Percentiles rank a stretch among this genome's conserved stretches.
Conservation (phyloP, 1,140 invertebrate genomes). For the Calephelis virginiensis region DNA sequence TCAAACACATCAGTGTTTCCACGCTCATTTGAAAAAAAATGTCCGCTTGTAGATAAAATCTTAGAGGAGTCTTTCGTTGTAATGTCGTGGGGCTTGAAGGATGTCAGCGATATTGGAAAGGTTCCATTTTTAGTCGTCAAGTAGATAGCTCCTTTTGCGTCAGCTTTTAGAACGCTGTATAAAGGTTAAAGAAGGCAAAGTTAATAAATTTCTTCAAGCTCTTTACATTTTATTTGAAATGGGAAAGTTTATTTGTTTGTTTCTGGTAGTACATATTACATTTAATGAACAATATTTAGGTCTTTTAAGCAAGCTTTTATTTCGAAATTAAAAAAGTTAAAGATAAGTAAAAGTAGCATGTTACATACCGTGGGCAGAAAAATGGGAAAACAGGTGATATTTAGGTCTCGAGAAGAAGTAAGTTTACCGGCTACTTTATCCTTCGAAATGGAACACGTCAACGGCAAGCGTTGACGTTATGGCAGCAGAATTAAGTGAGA, state of each 20-base stretch:
- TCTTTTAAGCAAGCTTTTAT: too few relatives aligned
- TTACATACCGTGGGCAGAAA: too few relatives aligned
- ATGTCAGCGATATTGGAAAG: constrained; percentile 71
- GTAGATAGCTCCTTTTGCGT: constrained; percentile 70
- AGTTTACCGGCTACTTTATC: too few relatives aligned
- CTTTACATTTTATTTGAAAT: constrained; percentile 18
- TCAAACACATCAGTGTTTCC: constrained; percentile 49
- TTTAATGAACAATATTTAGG: too few relatives aligned
- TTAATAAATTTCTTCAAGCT: constrained; percentile 19
- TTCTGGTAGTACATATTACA: not conserved
- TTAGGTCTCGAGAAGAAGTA: too few relatives aligned
- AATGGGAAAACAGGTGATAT: too few relatives aligned
- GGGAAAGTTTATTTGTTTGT: not conserved
- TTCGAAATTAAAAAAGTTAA: too few relatives aligned
- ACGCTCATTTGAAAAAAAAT: constrained; percentile 47
- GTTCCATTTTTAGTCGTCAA: constrained; percentile 73
- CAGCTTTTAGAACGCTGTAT: constrained; percentile 44
- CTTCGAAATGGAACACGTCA: too few relatives aligned
- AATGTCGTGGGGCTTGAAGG: constrained; percentile 52
- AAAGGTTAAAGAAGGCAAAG: constrained; percentile 26
- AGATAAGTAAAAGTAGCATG: too few relatives aligned
- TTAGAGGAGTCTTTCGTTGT: constrained; percentile 48
- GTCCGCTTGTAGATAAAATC: constrained; percentile 58
- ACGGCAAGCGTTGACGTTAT: too few relatives aligned
- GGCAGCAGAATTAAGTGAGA: too few relatives aligned